These are phyloP conservation scores for Agrypnus murinus DNA, from an alignment of 2,888 invertebrate species.

Conservation along the genomic window DNA sequence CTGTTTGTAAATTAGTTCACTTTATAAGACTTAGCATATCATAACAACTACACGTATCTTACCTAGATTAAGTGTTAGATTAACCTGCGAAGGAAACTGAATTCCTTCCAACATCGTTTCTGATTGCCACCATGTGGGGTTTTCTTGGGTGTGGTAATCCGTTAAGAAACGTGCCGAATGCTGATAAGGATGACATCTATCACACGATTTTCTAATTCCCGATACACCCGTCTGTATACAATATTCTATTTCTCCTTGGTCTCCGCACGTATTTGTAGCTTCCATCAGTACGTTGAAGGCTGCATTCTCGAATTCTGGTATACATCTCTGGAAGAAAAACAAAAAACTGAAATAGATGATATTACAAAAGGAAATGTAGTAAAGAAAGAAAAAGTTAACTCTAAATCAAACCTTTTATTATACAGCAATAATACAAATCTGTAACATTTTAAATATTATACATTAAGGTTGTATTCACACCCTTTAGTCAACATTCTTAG, in stretches of 20 bases:
- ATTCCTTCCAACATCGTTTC: conserved; percentile 97
- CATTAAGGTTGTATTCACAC: too few species aligned
- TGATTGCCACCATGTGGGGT: conserved; percentile 98
- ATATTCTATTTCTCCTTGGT: conserved; percentile 84
- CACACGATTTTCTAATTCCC: conserved; percentile 82
- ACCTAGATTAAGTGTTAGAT: conserved; percentile 84
- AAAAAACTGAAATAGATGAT: too few species aligned
- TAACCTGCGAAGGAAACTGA: conserved; percentile 93
- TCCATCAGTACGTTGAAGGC: conserved; percentile 93
- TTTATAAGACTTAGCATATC: too few species aligned
- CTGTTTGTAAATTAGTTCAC: too few species aligned
- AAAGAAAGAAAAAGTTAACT: too few species aligned
- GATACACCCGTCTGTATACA: conserved; percentile 93
- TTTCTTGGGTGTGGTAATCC: conserved; percentile 92
- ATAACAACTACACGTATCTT: too few species aligned
- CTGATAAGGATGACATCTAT: conserved; percentile 81
- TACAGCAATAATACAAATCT: too few species aligned
- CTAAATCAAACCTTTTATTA: too few species aligned
- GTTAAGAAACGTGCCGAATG: conserved; percentile 88
- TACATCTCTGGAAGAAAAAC: conserved; percentile 85
- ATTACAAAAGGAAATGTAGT: too few species aligned
- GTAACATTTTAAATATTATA: too few species aligned
- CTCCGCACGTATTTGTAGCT: conserved; percentile 97
- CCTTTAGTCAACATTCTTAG: too few species aligned
- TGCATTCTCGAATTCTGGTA: conserved; percentile 97